Base-by-base conservation (phyloP, 2,797 vertebrate genomes). In the Clangula hyemalis region DNA sequence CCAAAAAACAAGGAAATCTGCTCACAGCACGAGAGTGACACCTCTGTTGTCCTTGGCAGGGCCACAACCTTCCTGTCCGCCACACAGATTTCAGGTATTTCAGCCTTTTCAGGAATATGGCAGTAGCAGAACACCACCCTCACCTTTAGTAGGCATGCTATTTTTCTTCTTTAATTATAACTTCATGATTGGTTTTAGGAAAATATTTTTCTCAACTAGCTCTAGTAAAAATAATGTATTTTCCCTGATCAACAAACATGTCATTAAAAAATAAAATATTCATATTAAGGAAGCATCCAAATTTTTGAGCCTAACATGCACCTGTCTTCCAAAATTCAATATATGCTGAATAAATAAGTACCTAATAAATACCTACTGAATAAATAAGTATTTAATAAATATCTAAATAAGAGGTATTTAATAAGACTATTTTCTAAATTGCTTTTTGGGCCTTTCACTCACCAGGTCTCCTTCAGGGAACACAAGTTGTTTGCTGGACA, bases 261-360 rank as follows among this genome's bases (percentile, higher is more conserved):
- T n/a, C 24, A 60, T 72, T 62, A 69, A 62, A 58, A 91, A 94
- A 85, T 61, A 49, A 87, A 92, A 87, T 69, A 91, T 25, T 82
- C 19, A 13, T 73, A 64, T 43, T 88, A 86, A 94, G 77, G 70
- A 84, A 84, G 32, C 13, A 81, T 39, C 38, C 38, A 72, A 69
- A 69, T 38, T 62, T 34, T 62, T 69, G 17, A 36, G 4, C 34
- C 20, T 83, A 91, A 53, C 6, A 74, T 41, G 60, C 17, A 92
- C 21, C 6, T 3, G 1, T 20, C 64, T 51, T 72, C 13, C 30
- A 81, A 88, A 94, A 72, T 65, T 77, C 17, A 51, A 45, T 61
- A 56, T 51, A 25, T 51, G 49, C 49, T 51, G 49, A 51, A 51
- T 51, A 51, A 51, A 49, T 25, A 49, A 49, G 49, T 49, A 49